Percentiles rank a stretch among this genome's conserved stretches.
Conservation (phyloP, 2,113 vertebrate species). For the Mus pahari region DNA sequence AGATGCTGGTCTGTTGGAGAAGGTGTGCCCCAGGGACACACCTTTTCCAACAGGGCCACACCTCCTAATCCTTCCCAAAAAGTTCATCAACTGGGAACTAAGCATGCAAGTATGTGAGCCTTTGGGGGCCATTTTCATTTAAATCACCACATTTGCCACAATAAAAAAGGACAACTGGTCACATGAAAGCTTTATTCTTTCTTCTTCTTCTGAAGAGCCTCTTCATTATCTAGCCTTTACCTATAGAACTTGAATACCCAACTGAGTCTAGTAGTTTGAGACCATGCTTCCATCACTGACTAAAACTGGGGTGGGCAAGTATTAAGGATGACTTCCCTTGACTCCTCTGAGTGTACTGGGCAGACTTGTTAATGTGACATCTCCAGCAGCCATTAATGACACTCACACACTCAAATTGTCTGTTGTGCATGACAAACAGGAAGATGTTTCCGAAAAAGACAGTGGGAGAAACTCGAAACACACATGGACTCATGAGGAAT, state of each 20-base stretch:
- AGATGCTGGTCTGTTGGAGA: too few relatives aligned
- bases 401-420: not conserved
- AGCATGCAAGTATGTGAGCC: too few relatives aligned
- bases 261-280: not conserved
- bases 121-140: too few relatives aligned
- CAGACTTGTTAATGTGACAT: not conserved
- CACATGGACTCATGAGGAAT: conserved; percentile 74
- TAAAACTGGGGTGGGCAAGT: not conserved
- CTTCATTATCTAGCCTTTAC: too few relatives aligned
- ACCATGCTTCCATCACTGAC: not conserved
- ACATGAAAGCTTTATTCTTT: too few relatives aligned
- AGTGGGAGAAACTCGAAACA: not conserved
- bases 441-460: not conserved
- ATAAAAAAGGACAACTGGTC: too few relatives aligned
- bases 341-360: not conserved
- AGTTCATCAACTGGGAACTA: too few relatives aligned
- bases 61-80: too few relatives aligned
- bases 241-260: not conserved
- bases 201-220: too few relatives aligned
- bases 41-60: too few relatives aligned
- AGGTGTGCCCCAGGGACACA: too few relatives aligned
- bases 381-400: not conserved
- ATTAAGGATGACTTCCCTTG: not conserved
- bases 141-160: too few relatives aligned
- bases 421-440: not conserved